Evolutionary conservation across 2,797 vertebrate genomes (phyloP).

Genomic region (Sparidentex hasta): DNA sequence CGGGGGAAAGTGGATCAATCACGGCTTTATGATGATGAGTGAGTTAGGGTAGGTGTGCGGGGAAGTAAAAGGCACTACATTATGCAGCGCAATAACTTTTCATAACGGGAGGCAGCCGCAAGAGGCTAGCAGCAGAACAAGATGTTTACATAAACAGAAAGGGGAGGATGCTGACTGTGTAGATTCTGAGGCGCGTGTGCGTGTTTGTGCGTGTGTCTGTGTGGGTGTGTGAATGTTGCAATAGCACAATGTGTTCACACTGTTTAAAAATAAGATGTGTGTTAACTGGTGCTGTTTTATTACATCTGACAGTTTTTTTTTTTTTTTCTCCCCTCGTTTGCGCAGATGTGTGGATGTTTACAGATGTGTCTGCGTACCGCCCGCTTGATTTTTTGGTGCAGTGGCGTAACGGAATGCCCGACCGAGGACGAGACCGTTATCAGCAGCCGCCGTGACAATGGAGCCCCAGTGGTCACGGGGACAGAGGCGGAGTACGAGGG

Average conservation of each 20-base stretch:
- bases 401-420: conserved; percentile 64
- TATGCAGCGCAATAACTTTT: conserved; percentile 77
- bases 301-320: neutral
- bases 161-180: conserved; percentile 72
- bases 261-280: conserved; percentile 2
- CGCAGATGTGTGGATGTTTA: conserved; percentile 13
- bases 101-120: conserved; percentile 62
- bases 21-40: conserved; percentile 69
- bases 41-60: conserved; percentile 53
- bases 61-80: conserved; percentile 68
- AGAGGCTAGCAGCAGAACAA: conserved; percentile 60
- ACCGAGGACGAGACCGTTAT: conserved; percentile 60
- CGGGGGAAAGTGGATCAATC: conserved; percentile 60
- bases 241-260: conserved; percentile 17
- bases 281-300: neutral
- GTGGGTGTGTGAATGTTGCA: conserved; percentile 24
- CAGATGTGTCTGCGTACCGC: conserved; percentile 7
- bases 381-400: conserved; percentile 70
- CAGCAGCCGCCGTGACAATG: conserved; percentile 76
- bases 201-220: neutral
- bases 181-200: conserved; percentile 29
- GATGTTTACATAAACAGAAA: conserved; percentile 75
- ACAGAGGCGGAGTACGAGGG: conserved; percentile 54
- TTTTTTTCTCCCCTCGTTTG: neutral
- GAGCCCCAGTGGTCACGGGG: conserved; percentile 77